These are phyloP conservation scores for Gila robusta DNA, from an alignment of 2,797 vertebrate genomes.

Conservation along the genomic window DNA sequence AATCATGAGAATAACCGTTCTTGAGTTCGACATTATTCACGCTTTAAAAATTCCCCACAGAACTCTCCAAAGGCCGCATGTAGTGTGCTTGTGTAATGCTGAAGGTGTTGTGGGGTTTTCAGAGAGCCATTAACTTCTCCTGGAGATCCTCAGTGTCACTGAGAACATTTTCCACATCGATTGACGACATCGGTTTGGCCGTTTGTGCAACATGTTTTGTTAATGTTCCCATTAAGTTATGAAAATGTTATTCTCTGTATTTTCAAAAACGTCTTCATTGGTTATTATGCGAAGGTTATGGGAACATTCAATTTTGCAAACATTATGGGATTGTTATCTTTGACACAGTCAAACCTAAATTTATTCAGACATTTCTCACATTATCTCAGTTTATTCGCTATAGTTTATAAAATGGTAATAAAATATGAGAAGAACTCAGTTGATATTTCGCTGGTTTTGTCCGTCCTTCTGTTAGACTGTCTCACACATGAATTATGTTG, in stretches of 20 bases:
- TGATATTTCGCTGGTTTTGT: too few relatives aligned
- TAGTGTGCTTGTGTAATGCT: neutral
- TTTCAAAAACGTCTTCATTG: too few relatives aligned
- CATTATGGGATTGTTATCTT: too few relatives aligned
- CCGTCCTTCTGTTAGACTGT: too few relatives aligned
- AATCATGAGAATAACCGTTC: slow-evolving; percentile 1
- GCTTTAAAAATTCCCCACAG: neutral
- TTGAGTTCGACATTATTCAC: neutral
- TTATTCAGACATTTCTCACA: too few relatives aligned
- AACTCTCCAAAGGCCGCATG: neutral
- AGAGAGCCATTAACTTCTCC: neutral
- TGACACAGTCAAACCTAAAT: too few relatives aligned
- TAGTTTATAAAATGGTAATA: too few relatives aligned
- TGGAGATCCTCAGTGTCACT: slow-evolving; percentile 13
- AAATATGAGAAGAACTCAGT: too few relatives aligned
- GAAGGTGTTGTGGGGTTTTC: neutral
- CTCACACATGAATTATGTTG: too few relatives aligned
- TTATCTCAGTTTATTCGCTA: too few relatives aligned
- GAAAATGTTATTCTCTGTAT: neutral
- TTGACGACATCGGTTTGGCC: slow-evolving; percentile 1
- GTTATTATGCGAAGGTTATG: too few relatives aligned
- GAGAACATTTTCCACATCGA: neutral
- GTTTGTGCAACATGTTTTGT: neutral
- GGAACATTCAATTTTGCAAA: too few relatives aligned
- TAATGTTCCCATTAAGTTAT: neutral